phyloP scores from a whole-genome alignment of 2,113 vertebrate species.

The Theristicus caerulescens region DNA sequence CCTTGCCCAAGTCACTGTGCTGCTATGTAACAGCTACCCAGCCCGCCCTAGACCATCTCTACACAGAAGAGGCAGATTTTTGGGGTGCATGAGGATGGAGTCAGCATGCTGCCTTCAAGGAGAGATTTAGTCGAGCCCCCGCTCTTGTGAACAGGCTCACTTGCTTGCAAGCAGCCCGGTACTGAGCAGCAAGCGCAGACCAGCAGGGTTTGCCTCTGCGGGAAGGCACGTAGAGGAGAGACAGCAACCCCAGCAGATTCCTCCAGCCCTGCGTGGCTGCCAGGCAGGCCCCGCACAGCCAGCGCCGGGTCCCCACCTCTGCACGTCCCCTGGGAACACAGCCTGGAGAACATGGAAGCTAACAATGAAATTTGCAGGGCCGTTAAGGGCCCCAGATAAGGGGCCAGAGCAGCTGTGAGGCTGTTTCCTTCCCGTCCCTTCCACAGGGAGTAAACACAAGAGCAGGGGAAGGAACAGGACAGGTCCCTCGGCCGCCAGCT shows the following conservation, averaged over 20 bases:
- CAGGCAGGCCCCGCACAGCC: not conserved
- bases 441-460: conserved; percentile 34
- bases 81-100: not conserved
- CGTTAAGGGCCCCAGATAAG: conserved; percentile 25
- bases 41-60: rapidly evolving
- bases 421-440: conserved; percentile 56
- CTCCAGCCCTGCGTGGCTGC: not conserved
- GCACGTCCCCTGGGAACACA: not conserved
- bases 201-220: not conserved
- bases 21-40: not conserved
- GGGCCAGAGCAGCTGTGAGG: not conserved
- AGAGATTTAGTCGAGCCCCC: not conserved
- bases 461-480: not conserved
- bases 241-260: not conserved
- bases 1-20: not conserved
- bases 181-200: rapidly evolving
- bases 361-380: conserved; percentile 32
- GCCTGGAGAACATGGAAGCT: not conserved
- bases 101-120: not conserved
- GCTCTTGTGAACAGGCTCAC: not conserved
- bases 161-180: not conserved
- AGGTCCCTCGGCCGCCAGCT: not conserved
- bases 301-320: not conserved
- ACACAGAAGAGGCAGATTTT: not conserved
- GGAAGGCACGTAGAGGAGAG: not conserved